Percentiles rank a stretch among this genome's conserved stretches.
These are phyloP conservation scores for Micromussa lordhowensis DNA, from an alignment of 92 coral and sea anemone genomes.

Conservation along the genomic window DNA sequence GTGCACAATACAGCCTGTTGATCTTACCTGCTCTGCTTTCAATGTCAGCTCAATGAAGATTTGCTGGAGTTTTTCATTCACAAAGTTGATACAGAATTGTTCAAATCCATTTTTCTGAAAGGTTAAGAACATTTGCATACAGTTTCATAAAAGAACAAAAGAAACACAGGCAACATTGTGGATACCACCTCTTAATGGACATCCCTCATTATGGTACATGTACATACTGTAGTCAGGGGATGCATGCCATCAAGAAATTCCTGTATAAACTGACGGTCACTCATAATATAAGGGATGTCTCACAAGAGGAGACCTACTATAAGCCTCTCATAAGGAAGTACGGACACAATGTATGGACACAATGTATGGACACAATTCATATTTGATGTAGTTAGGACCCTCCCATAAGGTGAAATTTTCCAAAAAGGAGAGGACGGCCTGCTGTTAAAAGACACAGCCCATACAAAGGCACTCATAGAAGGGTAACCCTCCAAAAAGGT, in stretches of 20 bases:
- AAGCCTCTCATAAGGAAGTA: background rate
- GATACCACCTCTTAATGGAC: too few relatives aligned
- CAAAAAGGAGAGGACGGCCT: too few relatives aligned
- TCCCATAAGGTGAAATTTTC: background rate
- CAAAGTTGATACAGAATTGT: conserved; percentile 99
- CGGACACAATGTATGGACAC: too few relatives aligned
- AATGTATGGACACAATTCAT: too few relatives aligned
- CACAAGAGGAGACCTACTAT: too few relatives aligned
- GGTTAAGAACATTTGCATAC: background rate
- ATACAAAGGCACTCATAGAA: background rate
- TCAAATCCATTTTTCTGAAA: conserved; percentile 98
- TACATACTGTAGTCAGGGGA: too few relatives aligned
- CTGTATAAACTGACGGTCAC: too few relatives aligned
- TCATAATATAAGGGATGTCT: too few relatives aligned
- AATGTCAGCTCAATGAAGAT: conserved; percentile 97
- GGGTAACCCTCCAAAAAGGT: background rate
- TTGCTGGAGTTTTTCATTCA: conserved; percentile 98
- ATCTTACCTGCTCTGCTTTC: conserved; percentile 95
- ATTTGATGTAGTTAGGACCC: too few relatives aligned
- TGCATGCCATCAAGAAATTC: too few relatives aligned
- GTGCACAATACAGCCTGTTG: background rate
- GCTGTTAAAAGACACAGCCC: too few relatives aligned
- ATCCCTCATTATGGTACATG: too few relatives aligned
- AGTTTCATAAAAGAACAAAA: background rate
- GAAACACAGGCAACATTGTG: background rate